These are phyloP conservation scores for Nymphalis polychloros DNA, from an alignment of 2,888 invertebrate species.

Conservation along the genomic window DNA sequence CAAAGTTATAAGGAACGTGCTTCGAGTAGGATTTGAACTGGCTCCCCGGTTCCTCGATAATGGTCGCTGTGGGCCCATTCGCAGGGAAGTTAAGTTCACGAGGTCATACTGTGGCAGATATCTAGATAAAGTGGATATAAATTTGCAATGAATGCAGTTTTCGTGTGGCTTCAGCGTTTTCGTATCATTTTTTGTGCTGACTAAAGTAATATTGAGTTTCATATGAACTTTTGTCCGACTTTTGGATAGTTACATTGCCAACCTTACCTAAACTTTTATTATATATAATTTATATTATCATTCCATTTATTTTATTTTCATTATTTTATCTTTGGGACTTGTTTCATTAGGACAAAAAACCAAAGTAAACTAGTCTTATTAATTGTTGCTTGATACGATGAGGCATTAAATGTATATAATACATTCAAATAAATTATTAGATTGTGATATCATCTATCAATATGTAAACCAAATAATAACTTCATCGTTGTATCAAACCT, in stretches of 20 bases:
- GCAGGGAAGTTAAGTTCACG: slow-evolving; percentile 29
- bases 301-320: no score
- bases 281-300: neutral
- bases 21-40: slow-evolving; percentile 37
- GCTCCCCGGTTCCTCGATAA: slow-evolving; percentile 33
- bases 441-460: no score
- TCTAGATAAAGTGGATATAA: slow-evolving; percentile 26
- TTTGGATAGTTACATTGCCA: neutral
- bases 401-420: no score
- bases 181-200: neutral
- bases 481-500: slow-evolving; percentile 8
- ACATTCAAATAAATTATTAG: no score
- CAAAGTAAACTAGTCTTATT: neutral
- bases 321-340: neutral
- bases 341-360: neutral
- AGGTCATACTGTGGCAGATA: slow-evolving; percentile 24
- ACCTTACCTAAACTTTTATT: neutral
- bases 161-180: slow-evolving; percentile 14
- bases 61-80: slow-evolving; percentile 38
- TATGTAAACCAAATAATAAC: neutral
- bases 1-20: slow-evolving; percentile 41
- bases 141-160: slow-evolving; percentile 19
- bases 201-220: neutral
- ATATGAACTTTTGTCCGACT: neutral
- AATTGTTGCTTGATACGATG: neutral